Evolutionary conservation across 2,888 invertebrate species (phyloP), one percentile per base, ranked within the genome.

Genomic region (Linyphia triangularis): DNA sequence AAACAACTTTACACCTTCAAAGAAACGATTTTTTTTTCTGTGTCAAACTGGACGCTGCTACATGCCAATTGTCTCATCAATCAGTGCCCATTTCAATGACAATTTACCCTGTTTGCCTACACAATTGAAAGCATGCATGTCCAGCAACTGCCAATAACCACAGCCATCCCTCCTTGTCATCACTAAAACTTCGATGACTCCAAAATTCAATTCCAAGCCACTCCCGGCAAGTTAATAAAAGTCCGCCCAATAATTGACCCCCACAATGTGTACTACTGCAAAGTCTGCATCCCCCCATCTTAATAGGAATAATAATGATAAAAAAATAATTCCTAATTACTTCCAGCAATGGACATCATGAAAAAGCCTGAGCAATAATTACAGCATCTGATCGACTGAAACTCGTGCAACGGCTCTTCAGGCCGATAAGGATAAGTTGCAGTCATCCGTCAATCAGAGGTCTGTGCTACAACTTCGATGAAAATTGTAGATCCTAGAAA

Each of bases 341-440:
- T 30, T 40, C 72, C 61, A n/a, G 22, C 59, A 61, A 28, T 5
- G 40, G 72, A 82, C 82, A 72, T 51, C 72, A n/a, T n/a, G n/a
- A 40, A 72, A 51, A 51, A 72, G 82, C 43, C 63, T 72, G 43
- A 72, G 61, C 82, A 82, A 82, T 82, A 82, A 82, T 82, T 82
- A 82, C 51, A 33, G 33, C 19, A 28, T 28, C 26, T 9, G 43
- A 59, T 37, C 22, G 63, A 22, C 22, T n/a, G 51, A 30, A 59
- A 57, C 59, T 73, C 59, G 73, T 73, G 73, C 73, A 51, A 59
- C 73, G 51, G 28, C 30, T 51, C n/a, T 19, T 22, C 30, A 24
- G n/a, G 5, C 30, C 22, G 77, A 61, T 59, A 57, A 69, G 69
- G 81, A 57, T 65, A 37, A 65, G 67, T 51, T 51, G 78, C 59